These are phyloP conservation scores for Brachionus sp. DNA, from an alignment of 1,140 invertebrate genomes.

Conservation along the genomic window DNA sequence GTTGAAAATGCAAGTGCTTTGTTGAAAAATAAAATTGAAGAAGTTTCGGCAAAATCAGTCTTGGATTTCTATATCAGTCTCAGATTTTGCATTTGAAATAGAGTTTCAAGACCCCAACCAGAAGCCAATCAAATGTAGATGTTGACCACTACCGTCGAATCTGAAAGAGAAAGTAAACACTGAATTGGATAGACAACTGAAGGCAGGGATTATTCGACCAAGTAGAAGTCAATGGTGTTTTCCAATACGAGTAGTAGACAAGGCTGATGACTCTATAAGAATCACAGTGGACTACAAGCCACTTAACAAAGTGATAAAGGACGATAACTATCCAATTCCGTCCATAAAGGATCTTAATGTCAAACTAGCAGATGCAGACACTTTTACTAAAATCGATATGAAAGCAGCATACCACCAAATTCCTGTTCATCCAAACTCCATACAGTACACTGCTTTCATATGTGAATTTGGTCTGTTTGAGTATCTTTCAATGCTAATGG, in stretches of 20 bases:
- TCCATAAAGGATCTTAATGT: background rate
- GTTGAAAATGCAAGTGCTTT: no score
- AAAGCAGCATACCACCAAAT: no score
- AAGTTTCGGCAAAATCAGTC: no score
- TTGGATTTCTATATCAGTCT: no score
- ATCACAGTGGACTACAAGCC: background rate
- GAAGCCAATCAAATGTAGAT: background rate
- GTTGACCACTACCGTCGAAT: background rate
- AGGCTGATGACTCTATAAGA: background rate
- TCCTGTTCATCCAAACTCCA: background rate
- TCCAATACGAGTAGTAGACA: background rate
- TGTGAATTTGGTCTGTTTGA: conserved; percentile 41
- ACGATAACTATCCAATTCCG: no score
- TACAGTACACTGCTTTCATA: background rate
- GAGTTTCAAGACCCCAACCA: background rate
- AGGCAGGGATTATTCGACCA: background rate
- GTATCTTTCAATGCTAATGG: conserved; percentile 45
- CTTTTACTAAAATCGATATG: no score
- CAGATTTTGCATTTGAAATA: background rate
- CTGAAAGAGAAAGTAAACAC: background rate
- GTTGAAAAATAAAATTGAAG: no score
- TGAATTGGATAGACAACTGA: background rate
- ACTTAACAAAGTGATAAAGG: background rate
- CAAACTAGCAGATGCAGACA: no score
- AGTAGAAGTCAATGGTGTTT: background rate